Evolutionary conservation across 2,888 invertebrate species (phyloP).

Genomic region (Acleris sparsana): DNA sequence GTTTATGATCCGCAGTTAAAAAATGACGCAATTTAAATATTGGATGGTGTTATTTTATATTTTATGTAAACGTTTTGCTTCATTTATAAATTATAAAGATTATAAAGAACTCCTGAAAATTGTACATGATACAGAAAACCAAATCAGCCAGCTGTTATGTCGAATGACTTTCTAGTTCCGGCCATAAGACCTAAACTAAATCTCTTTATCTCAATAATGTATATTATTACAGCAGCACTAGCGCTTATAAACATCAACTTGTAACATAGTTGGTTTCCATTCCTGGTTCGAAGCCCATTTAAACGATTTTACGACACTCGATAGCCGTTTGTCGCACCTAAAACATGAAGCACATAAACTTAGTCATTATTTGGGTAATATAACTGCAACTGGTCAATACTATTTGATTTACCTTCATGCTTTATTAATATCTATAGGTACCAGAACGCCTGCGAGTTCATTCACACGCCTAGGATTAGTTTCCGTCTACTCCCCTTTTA

Average conservation of each 20-base stretch:
- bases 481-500: too few relatives aligned
- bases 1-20: background rate
- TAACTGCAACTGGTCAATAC: background rate
- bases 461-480: too few relatives aligned
- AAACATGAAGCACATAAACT: conserved; percentile 16
- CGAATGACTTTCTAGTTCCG: background rate
- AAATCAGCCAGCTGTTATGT: background rate
- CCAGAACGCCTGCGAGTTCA: too few relatives aligned
- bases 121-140: too few relatives aligned
- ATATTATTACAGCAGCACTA: conserved; percentile 11
- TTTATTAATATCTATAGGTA: too few relatives aligned
- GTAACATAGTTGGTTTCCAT: conserved; percentile 8
- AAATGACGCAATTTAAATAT: too few relatives aligned
- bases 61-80: too few relatives aligned
- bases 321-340: conserved; percentile 23
- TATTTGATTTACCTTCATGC: conserved; percentile 2
- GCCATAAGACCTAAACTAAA: background rate
- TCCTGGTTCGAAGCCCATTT: conserved; percentile 2
- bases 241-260: conserved; percentile 11
- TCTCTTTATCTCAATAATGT: conserved; percentile 12
- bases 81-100: too few relatives aligned
- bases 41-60: too few relatives aligned
- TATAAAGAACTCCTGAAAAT: too few relatives aligned
- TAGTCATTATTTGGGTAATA: conserved; percentile 8
- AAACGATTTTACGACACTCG: conserved; percentile 15